Evolutionary conservation across 2,888 invertebrate species (phyloP), one percentile per base, ranked within the genome.

Genomic region (Cosmorhoe ocellata): DNA sequence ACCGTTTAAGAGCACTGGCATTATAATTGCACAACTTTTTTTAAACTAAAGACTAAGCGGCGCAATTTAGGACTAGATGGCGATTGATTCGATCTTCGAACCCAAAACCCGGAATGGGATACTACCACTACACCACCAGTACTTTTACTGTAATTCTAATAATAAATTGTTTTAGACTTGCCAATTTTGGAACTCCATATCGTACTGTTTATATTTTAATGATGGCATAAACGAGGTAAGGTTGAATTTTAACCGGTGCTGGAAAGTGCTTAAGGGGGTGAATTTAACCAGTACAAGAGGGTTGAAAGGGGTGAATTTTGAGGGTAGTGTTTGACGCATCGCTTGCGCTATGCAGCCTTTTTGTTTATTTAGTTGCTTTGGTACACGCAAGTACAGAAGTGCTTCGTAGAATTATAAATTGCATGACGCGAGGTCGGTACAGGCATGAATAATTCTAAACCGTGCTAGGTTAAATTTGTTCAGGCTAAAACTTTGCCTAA

Each of bases 361-460:
- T 56, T 59, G 59, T 50, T 55, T 59, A 59, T 59, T 59, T 55
- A 57, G 52, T 42, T 37, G 37, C 37, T 52, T 52, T 50, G 41
- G 50, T 50, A 46, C 51, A 34, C 49, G 10, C 18, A 6, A 12
- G 40, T 7, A 10, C 28, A 49, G 9, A 51, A 42, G 51, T 48
- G 44, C 13, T 10, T 11, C 26, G 24, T 41, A 36, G 30, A 48
- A 48, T 47, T 34, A 14, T 33, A 33, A 47, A 40, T 27, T 27
- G 44, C 18, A 12, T 31, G 12, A 38, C 24, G 27, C 38, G 27
- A 27, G 28, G 10, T 33, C 42, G 9, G 14, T 36, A 10, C 10
- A n/a, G n/a, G n/a, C n/a, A 38, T 36, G 18, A 28, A 44, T 32
- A 31, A 30, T 7, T 18, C 37, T 27, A 37, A 34, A 14, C 2